Evolutionary conservation across 1,140 invertebrate species (phyloP).

Genomic region (Anthonomus grandis): DNA sequence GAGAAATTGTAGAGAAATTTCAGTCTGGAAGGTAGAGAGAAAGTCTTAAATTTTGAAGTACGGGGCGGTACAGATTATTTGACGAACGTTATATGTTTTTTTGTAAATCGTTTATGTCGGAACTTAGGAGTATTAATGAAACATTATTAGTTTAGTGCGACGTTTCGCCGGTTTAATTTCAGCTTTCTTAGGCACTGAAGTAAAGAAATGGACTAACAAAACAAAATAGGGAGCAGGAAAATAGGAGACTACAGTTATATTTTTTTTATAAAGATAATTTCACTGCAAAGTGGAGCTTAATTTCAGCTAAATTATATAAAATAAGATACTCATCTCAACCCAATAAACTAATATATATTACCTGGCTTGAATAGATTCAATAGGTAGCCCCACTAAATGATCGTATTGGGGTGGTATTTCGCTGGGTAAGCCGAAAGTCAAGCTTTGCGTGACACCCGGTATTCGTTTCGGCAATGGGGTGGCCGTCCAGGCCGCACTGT

Average conservation of each 20-base stretch:
- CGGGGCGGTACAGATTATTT: no score
- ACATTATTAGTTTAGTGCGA: no score
- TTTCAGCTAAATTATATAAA: not conserved
- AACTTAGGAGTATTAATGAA: no score
- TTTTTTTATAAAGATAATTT: no score
- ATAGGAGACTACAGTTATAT: no score
- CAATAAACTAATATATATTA: not conserved
- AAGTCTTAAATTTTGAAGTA: no score
- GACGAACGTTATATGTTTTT: no score
- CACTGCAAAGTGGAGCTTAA: not conserved
- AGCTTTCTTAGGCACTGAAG: no score
- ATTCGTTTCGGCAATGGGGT: slow-evolving; percentile 51
- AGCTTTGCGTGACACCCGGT: slow-evolving; percentile 50
- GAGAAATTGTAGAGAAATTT: slow-evolving; percentile 62
- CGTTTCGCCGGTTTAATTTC: no score
- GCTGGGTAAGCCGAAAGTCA: slow-evolving; percentile 56
- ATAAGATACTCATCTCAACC: not conserved
- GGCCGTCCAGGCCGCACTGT: slow-evolving; percentile 65
- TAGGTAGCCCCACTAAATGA: slow-evolving; percentile 52
- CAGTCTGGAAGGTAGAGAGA: slow-evolving; percentile 46
- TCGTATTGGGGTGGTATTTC: slow-evolving; percentile 59
- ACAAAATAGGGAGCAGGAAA: no score
- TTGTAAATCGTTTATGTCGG: no score
- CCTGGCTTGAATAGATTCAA: slow-evolving; percentile 53
- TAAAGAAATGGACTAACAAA: no score